Evolutionary conservation across 1,140 invertebrate species (phyloP).

Genomic region (Augochlora pura): DNA sequence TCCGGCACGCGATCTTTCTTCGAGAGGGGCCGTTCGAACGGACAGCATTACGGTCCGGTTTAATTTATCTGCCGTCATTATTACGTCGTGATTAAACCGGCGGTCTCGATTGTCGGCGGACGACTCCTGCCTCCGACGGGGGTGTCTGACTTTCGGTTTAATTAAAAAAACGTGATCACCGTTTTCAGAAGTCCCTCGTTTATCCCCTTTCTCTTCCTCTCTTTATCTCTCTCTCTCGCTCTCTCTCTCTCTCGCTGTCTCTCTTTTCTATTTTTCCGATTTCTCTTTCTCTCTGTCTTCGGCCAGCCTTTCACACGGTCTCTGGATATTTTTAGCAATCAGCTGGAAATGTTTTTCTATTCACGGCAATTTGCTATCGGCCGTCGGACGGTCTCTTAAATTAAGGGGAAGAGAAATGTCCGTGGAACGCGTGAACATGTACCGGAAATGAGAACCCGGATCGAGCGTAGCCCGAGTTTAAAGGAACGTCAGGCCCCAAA

Average conservation of each 20-base stretch:
- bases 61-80: constrained; percentile 70
- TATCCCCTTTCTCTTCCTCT: constrained; percentile 4
- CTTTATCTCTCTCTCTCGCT: neutral
- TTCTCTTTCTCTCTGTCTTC: constrained; percentile 3
- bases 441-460: neutral
- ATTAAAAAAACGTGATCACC: constrained; percentile 70
- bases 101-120: constrained; percentile 55
- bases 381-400: constrained; percentile 22
- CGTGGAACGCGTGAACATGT: neutral
- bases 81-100: constrained; percentile 68
- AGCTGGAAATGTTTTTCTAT: constrained; percentile 60
- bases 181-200: constrained; percentile 55
- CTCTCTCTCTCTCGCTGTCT: neutral
- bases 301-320: constrained; percentile 34
- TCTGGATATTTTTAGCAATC: constrained; percentile 58
- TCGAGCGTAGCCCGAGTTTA: neutral
- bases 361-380: constrained; percentile 52
- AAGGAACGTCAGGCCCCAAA: neutral
- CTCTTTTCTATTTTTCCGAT: too few species aligned
- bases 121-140: constrained; percentile 32
- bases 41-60: constrained; percentile 58
- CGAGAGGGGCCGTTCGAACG: constrained; percentile 49
- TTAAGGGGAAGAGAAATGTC: constrained; percentile 31
- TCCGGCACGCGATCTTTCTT: constrained; percentile 56
- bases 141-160: constrained; percentile 65